Percentiles rank a stretch among this genome's conserved stretches.
Conservation (phyloP, 2,113 vertebrate genomes). For the Hyaena hyaena region DNA sequence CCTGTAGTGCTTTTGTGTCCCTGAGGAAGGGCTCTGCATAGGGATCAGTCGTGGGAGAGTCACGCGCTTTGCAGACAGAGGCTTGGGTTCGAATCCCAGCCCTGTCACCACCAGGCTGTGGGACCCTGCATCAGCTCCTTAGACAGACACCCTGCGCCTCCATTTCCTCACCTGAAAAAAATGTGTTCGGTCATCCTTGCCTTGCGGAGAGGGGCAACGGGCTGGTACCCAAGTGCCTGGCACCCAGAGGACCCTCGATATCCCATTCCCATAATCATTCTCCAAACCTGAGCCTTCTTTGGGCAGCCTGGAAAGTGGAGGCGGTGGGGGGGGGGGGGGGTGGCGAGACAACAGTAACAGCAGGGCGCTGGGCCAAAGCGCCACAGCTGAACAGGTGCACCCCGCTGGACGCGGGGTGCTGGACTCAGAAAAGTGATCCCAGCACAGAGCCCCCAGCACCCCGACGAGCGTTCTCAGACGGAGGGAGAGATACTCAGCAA, state of each 20-base stretch:
- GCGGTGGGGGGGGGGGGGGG: not conserved
- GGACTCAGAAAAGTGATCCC: not conserved
- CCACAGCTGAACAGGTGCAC: not conserved
- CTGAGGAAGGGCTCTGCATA: not conserved
- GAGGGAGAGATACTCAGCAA: not conserved
- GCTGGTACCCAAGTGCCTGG: not conserved
- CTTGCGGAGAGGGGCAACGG: not conserved
- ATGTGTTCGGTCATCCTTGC: not conserved
- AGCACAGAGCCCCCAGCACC: not conserved
- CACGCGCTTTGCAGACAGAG: not conserved
- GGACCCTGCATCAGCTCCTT: not conserved
- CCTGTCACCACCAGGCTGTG: not conserved
- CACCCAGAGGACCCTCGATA: not conserved
- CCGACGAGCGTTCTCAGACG: not conserved
- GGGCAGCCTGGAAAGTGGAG: no score
- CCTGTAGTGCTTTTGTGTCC: accelerated
- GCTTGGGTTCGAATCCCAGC: not conserved
- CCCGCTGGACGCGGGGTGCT: accelerated
- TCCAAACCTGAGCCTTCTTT: not conserved
- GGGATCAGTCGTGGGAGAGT: not conserved
- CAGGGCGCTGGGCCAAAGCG: not conserved
- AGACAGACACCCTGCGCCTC: not conserved
- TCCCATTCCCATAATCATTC: not conserved
- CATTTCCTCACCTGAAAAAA: not conserved
- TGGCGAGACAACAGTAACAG: no score